Evolutionary conservation across 2,888 invertebrate species (phyloP).

Genomic region (Tachystola acroxantha): DNA sequence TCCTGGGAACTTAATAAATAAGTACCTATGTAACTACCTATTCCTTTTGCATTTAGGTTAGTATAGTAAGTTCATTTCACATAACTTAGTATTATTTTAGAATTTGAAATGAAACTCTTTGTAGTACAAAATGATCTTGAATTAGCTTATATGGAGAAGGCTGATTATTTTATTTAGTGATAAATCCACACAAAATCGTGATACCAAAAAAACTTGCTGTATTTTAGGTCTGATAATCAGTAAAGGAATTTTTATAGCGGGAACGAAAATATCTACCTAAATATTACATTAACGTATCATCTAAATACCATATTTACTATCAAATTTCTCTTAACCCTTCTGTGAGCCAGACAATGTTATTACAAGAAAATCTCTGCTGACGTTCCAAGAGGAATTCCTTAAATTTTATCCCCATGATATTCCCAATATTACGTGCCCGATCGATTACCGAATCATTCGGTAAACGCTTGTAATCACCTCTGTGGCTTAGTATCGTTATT

Average conservation of each 20-base stretch:
- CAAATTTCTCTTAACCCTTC: conserved; percentile 22
- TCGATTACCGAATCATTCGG: conserved; percentile 66
- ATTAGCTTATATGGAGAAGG: too few relatives aligned
- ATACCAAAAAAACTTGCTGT: too few relatives aligned
- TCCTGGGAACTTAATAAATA: too few relatives aligned
- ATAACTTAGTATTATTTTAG: too few relatives aligned
- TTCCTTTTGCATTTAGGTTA: too few relatives aligned
- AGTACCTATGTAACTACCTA: neutral
- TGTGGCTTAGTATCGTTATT: conserved; percentile 59
- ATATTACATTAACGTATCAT: conserved; percentile 33
- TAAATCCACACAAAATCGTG: too few relatives aligned
- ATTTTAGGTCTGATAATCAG: neutral
- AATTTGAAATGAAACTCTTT: too few relatives aligned
- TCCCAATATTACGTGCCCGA: conserved; percentile 48
- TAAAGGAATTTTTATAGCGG: neutral
- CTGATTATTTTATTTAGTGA: too few relatives aligned
- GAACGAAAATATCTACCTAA: neutral
- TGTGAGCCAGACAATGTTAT: conserved; percentile 23
- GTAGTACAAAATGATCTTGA: too few relatives aligned
- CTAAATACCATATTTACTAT: conserved; percentile 48
- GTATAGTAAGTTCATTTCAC: too few relatives aligned
- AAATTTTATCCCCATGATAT: conserved; percentile 32
- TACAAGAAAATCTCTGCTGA: conserved; percentile 28
- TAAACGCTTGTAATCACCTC: conserved; percentile 72
- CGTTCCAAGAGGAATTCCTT: conserved; percentile 41